Conservation (phyloP, 2,888 invertebrate species). For the Callyntrura guangdongensis region DNA sequence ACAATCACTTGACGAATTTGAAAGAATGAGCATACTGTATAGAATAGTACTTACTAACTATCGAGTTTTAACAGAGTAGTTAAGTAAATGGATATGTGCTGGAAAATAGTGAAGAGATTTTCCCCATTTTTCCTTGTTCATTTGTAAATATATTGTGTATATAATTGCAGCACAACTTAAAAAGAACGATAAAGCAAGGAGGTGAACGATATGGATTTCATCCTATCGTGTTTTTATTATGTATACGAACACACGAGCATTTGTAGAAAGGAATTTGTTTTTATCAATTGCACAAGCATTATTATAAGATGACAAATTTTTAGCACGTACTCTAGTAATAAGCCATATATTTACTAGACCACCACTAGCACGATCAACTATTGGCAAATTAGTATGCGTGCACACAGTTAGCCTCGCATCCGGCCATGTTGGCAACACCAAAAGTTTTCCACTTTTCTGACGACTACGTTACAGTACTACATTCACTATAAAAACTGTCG, state of each 20-base stretch:
- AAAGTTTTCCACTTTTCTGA: no score
- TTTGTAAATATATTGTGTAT: no score
- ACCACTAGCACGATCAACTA: slow-evolving; percentile 24
- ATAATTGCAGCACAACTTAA: slow-evolving; percentile 20
- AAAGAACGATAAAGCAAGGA: not conserved
- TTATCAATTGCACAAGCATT: slow-evolving; percentile 25
- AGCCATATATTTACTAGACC: slow-evolving; percentile 12
- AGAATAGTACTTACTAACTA: no score
- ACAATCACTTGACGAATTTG: no score
- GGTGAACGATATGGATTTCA: not conserved
- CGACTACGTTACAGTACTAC: no score
- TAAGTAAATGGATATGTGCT: not conserved
- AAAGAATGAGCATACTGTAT: no score
- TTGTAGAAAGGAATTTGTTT: slow-evolving; percentile 28
- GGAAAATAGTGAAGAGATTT: slow-evolving; percentile 21
- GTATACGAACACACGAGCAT: not conserved
- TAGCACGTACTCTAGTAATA: slow-evolving; percentile 24
- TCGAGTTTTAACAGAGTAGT: not conserved
- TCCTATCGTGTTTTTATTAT: not conserved
- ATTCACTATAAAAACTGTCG: no score
- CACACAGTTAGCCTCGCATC: no score
- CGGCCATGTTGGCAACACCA: no score
- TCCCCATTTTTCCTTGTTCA: slow-evolving; percentile 51
- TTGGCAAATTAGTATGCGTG: slow-evolving; percentile 27
- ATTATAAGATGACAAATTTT: slow-evolving; percentile 26